Evolutionary conservation across 2,113 vertebrate genomes (phyloP).

Genomic region (Lycocorax pyrrhopterus): DNA sequence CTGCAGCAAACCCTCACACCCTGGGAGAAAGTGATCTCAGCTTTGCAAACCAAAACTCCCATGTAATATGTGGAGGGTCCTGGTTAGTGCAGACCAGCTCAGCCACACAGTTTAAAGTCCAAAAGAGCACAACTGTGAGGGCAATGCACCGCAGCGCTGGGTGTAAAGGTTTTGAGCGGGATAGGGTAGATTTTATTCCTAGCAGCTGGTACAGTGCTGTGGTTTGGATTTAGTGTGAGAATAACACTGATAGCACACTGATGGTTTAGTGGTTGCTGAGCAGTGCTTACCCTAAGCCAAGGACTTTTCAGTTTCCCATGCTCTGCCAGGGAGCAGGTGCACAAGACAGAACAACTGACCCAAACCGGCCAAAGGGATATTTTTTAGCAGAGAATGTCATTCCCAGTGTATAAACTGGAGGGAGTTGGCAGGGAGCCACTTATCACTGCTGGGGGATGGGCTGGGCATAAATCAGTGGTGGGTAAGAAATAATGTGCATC

Average conservation of each 20-base stretch:
- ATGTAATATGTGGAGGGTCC: accelerated
- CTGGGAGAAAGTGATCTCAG: accelerated
- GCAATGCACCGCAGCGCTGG: accelerated
- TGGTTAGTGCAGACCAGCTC: background rate
- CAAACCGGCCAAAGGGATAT: background rate
- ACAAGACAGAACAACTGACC: background rate
- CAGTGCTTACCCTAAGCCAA: background rate
- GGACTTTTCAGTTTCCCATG: background rate
- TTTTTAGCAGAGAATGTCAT: background rate
- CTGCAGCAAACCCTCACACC: background rate
- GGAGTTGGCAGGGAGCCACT: background rate
- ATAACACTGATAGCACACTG: background rate
- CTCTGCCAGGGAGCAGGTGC: background rate
- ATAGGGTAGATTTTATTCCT: background rate
- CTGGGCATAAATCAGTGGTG: no score
- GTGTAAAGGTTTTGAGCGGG: background rate
- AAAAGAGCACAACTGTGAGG: accelerated
- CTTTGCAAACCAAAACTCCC: background rate
- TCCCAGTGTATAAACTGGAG: background rate
- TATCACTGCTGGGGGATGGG: background rate
- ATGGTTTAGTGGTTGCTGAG: background rate
- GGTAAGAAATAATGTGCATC: background rate
- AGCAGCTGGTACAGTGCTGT: background rate
- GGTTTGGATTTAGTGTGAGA: background rate
- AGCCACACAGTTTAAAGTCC: background rate